Evolutionary conservation across 2,888 invertebrate genomes (phyloP), one percentile per base, ranked within the genome.

Genomic region (Hirudinaria manillensis): DNA sequence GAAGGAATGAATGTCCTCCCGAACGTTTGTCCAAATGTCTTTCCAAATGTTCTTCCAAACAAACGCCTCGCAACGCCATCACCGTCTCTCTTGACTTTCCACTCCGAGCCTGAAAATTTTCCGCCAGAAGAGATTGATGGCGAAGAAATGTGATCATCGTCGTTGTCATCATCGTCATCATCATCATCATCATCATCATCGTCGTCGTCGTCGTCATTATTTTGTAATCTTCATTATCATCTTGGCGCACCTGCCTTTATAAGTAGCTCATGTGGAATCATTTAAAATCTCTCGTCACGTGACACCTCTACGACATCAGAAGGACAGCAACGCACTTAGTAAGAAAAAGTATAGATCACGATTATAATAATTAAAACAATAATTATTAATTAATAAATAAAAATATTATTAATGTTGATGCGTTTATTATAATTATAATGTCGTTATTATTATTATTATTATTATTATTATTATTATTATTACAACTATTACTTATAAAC

Each of bases 161-260:
- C 34, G 51, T 45, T 53, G 27, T 45, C 45, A 72, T 27, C 45
- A 45, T 53, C 10, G 16, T 24, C 72, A 53, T 72, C 4, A 53
- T 32, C 7, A n/a, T 72, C 53, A 27, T 72, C 13, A 55, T 55
- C 4, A 29, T 56, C 32, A 56, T 55, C 72, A 72, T 72, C 56
- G n/a, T 36, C 72, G 10, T 3, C 72, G n/a, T 27, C 13, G 36
- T 27, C n/a, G n/a, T 61, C 51, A 45, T 61, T 16, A 16, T 29
- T n/a, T 61, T 61, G 7, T 61, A 27, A 61, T 61, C 61, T 7
- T 61, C 3, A 61, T 29, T 61, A 61, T 29, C 61, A 61, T 16
- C 61, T 1, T 45, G 45, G 45, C 45, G 45, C 45, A 45, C 45
- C 45, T 45, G 45, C 45, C 45, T 16, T n/a, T n/a, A 16, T 45